Percentiles rank a stretch among this genome's conserved stretches.
Evolutionary conservation across 2,113 vertebrate genomes (phyloP).

Genomic region (Hystrix brachyura): DNA sequence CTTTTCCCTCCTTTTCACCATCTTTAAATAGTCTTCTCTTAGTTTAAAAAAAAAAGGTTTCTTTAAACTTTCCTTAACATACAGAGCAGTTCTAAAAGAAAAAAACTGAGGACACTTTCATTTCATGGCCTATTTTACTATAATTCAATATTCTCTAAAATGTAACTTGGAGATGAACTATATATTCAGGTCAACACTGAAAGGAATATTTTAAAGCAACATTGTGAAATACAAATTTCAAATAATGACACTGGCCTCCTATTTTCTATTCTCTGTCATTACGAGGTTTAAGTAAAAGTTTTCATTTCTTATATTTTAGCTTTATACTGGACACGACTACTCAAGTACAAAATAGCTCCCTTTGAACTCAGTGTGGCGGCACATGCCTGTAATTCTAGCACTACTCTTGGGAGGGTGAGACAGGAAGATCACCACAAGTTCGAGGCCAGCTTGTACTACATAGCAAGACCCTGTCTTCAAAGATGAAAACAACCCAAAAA

Average conservation of each 20-base stretch:
- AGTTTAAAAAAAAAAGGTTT: no score
- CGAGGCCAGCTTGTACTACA: not conserved
- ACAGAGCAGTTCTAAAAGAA: not conserved
- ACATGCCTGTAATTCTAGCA: not conserved
- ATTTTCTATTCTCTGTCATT: not conserved
- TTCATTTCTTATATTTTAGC: conserved; percentile 17
- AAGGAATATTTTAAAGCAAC: not conserved
- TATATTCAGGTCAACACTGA: not conserved
- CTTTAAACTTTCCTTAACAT: not conserved
- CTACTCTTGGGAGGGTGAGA: not conserved
- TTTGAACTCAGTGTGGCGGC: not conserved
- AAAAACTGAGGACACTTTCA: not conserved
- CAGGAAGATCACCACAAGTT: not conserved
- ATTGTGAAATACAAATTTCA: not conserved
- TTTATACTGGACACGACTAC: not conserved
- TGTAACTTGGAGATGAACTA: not conserved
- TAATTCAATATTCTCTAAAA: not conserved
- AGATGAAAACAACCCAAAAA: not conserved
- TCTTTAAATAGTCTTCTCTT: no score
- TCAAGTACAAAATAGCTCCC: not conserved
- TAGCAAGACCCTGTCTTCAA: not conserved
- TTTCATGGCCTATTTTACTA: not conserved
- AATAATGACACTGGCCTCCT: not conserved
- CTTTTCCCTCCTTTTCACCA: no score
- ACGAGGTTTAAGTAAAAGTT: not conserved